These are phyloP conservation scores for Teleiodes luculella DNA, from an alignment of 2,888 invertebrate genomes.

Conservation along the genomic window DNA sequence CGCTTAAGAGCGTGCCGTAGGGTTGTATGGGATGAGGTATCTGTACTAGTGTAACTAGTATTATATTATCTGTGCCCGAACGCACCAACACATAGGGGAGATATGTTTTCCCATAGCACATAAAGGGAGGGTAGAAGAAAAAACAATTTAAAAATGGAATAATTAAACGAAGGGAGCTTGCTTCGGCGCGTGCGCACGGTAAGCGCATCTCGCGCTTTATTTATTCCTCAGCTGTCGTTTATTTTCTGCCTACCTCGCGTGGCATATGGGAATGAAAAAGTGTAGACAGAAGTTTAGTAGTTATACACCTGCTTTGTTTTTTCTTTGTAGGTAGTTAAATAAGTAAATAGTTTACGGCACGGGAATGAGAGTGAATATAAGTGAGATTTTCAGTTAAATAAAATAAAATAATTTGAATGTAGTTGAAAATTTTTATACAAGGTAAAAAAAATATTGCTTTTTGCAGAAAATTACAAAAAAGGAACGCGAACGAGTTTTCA, in stretches of 20 bases:
- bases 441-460: no score
- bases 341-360: no score
- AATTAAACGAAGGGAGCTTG: slow-evolving; percentile 72
- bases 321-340: background rate
- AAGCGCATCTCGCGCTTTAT: slow-evolving; percentile 32
- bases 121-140: slow-evolving; percentile 69
- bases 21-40: no score
- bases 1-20: no score
- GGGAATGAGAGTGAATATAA: no score
- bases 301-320: background rate
- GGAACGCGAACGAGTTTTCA: no score
- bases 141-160: slow-evolving; percentile 78
- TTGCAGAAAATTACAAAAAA: no score
- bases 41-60: no score
- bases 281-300: slow-evolving; percentile 25
- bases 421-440: no score
- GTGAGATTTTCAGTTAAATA: no score
- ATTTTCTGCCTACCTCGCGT: slow-evolving; percentile 33
- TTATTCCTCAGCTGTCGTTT: slow-evolving; percentile 73
- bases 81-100: slow-evolving; percentile 39
- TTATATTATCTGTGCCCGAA: no score
- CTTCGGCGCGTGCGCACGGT: slow-evolving; percentile 46
- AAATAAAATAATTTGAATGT: no score
- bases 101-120: slow-evolving; percentile 66
- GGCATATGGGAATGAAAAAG: slow-evolving; percentile 53